Percentiles rank a stretch among this genome's conserved stretches.
Conservation (phyloP, 2,113 vertebrate genomes). For the Neopipo cinnamomea region DNA sequence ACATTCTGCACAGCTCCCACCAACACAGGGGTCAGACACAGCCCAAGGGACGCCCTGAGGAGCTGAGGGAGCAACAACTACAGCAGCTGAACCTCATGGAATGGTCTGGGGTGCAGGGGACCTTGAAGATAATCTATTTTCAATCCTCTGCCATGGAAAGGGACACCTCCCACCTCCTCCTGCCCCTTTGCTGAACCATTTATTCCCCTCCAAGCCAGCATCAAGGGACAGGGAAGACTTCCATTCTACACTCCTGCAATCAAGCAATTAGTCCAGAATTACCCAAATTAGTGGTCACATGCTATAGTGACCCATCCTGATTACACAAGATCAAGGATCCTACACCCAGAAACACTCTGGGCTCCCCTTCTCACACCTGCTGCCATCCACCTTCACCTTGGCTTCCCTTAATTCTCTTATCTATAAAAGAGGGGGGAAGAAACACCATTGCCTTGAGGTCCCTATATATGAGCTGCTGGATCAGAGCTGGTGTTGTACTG, state of each 20-base stretch:
- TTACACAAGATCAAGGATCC: neutral
- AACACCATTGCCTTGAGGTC: neutral
- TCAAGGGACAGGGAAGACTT: rapidly evolving
- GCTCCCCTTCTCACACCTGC: neutral
- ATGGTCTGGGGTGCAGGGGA: neutral
- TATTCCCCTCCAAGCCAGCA: neutral
- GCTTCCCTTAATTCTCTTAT: neutral
- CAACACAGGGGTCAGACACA: neutral
- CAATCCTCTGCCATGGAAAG: neutral
- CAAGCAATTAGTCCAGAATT: neutral
- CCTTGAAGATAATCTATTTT: neutral
- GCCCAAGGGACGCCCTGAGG: too few species aligned
- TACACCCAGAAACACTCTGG: neutral
- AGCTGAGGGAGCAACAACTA: too few species aligned
- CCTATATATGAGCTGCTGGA: neutral
- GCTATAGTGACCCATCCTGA: neutral
- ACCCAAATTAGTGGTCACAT: neutral
- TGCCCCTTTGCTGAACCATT: neutral
- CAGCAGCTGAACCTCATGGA: neutral
- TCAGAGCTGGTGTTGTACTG: neutral
- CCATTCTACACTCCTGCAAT: rapidly evolving
- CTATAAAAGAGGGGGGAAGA: neutral
- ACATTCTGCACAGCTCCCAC: neutral
- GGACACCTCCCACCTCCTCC: neutral
- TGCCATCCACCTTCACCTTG: neutral